Percentiles rank a stretch among this genome's conserved stretches.
These are phyloP conservation scores for Genyomyrus donnyi DNA, from an alignment of 2,113 vertebrate genomes.

Conservation along the genomic window DNA sequence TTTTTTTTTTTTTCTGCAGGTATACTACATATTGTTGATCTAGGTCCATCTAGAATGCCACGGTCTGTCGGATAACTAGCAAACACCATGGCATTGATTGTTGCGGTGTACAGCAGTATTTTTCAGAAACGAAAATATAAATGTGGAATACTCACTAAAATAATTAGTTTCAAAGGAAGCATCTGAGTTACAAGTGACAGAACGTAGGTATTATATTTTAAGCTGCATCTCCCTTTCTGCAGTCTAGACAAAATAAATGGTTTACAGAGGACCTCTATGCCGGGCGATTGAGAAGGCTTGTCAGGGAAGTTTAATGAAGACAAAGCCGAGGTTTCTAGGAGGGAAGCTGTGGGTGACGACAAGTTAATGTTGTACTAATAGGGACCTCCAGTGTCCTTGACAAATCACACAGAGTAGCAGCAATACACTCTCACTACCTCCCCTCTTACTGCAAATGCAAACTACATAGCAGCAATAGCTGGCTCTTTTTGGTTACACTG, in stretches of 20 bases:
- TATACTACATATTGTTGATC: not conserved
- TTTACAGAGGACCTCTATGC: constrained; percentile 11
- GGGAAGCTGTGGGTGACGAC: constrained; percentile 36
- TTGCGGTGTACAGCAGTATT: not conserved
- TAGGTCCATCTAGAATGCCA: not conserved
- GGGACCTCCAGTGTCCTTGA: constrained; percentile 51
- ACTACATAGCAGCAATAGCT: not conserved
- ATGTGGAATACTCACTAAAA: not conserved
- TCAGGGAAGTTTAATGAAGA: constrained; percentile 53
- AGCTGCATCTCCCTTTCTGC: not conserved
- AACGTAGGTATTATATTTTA: not conserved
- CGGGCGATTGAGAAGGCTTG: constrained; percentile 38
- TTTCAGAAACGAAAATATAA: not conserved
- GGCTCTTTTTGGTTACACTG: not conserved
- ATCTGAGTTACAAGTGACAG: not conserved
- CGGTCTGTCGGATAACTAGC: not conserved
- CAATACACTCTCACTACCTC: constrained; percentile 7
- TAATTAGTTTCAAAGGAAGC: not conserved
- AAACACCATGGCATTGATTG: not conserved
- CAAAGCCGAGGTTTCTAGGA: constrained; percentile 41
- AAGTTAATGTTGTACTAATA: constrained; percentile 47
- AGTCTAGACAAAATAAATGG: constrained; percentile 13
- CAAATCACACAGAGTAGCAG: constrained; percentile 27
- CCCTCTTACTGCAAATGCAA: constrained; percentile 1
- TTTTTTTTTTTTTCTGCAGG: not conserved